Percentiles rank a stretch among this genome's conserved stretches.
phyloP scores from a whole-genome alignment of 2,797 vertebrate species.

The Pristis pectinata region DNA sequence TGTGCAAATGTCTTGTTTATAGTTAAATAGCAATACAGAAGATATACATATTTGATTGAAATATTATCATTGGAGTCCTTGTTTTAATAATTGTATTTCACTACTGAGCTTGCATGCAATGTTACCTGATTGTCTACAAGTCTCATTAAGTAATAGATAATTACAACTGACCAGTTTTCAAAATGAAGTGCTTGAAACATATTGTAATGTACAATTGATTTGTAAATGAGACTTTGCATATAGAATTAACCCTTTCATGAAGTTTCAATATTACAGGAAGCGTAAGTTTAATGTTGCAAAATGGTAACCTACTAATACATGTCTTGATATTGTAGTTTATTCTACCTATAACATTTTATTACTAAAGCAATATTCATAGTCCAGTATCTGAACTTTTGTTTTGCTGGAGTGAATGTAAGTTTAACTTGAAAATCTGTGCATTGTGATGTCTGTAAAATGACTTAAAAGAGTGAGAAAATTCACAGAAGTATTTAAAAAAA shows the following conservation, averaged over 20 bases:
- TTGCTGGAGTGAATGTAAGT: neutral
- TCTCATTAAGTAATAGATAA: neutral
- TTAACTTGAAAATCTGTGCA: neutral
- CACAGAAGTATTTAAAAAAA: neutral
- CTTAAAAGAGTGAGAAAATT: neutral
- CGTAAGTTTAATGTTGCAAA: neutral
- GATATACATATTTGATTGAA: neutral
- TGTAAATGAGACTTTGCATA: neutral
- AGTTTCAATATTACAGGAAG: neutral
- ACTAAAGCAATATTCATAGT: conserved; percentile 4
- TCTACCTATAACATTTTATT: neutral
- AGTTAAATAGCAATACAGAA: neutral
- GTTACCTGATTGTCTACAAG: neutral
- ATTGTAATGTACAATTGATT: neutral
- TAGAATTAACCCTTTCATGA: neutral
- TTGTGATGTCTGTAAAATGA: neutral
- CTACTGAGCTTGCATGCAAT: neutral
- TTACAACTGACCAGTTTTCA: neutral
- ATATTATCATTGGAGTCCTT: neutral
- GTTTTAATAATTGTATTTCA: neutral
- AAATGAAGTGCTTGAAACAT: neutral
- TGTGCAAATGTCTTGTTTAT: neutral
- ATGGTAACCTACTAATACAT: neutral
- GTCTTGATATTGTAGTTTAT: neutral
- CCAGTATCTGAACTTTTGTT: neutral